Base-by-base conservation (phyloP, 2,113 vertebrate genomes). In the Platanista minor region DNA sequence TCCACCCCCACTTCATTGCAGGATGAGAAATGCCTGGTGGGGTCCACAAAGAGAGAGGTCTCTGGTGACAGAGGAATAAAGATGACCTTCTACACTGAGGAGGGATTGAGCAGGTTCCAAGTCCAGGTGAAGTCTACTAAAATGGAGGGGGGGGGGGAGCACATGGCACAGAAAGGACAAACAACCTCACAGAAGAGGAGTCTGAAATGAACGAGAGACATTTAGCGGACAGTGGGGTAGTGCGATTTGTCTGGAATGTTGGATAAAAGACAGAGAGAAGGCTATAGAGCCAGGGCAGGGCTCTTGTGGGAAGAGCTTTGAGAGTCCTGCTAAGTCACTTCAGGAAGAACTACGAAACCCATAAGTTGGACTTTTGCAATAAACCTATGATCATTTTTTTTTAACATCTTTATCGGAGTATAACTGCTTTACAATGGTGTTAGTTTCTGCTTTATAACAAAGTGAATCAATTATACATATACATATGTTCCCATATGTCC, bases 191-290 rank as follows among this genome's bases (percentile, higher is more conserved):
- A 13, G 46, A 71, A 15, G 23, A 94, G 39, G 39, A 17, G 6
- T 61, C 46, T 33, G 52, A 52, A 64, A 52, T 8, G 6, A 0
- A 31, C 4, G 3, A 23, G 62, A 62, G 61, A 57, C 0, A 1
- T 12, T 31, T 31, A 29, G 82, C 11, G 7, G 6, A 6, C 25
- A 31, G 18, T 0, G 1, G 46, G 14, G 3, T 8, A 1, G 20
- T 8, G 14, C 0, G 0, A 2, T 41, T 57, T 31, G 6, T 49
- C 61, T 23, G 43, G 2, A 74, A 43, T 4, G 0, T 0, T 4
- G 14, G 5, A 2, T 6, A 2, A 67, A 27, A 61, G 13, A 67
- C 27, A 14, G 39, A 6, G 15, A 92, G 43, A 27, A 13, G 36
- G 21, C 49, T 4, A 1, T 1, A 0, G 3, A n/a, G 23, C 20